These are phyloP conservation scores for Drosophila imparisetae DNA, from an alignment of 2,888 invertebrate species.

Conservation along the genomic window DNA sequence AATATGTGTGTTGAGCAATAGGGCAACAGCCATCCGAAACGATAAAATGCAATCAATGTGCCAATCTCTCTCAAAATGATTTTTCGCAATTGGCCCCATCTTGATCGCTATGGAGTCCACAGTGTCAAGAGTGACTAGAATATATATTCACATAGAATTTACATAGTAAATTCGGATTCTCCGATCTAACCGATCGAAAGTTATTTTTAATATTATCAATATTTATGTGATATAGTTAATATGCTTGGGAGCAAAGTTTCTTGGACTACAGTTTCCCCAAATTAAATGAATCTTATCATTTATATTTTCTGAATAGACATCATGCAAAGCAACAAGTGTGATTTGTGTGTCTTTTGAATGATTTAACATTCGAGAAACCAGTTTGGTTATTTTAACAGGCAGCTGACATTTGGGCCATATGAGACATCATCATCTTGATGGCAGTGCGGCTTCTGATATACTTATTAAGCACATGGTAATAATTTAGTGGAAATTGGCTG, in stretches of 20 bases:
- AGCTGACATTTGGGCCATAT: constrained; percentile 25
- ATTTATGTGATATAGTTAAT: neutral
- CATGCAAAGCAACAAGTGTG: neutral
- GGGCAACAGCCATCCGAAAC: constrained; percentile 43
- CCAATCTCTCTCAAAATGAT: constrained; percentile 43
- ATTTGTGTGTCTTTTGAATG: neutral
- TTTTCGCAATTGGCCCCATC: constrained; percentile 43
- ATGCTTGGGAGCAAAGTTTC: neutral
- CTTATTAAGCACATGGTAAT: constrained; percentile 57
- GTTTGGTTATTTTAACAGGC: neutral
- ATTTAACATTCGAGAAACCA: neutral
- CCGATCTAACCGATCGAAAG: neutral
- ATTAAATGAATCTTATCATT: neutral
- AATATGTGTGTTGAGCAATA: constrained; percentile 38
- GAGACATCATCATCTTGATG: constrained; percentile 75
- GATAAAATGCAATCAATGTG: constrained; percentile 60
- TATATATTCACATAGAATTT: neutral
- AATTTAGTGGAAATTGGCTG: constrained; percentile 75
- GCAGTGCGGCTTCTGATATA: constrained; percentile 49
- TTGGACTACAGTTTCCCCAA: no score
- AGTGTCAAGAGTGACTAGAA: neutral
- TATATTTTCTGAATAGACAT: neutral
- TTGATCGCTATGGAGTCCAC: constrained; percentile 5
- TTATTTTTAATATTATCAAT: neutral
- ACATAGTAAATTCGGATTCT: neutral